Evolutionary conservation across 1,140 invertebrate genomes (phyloP).

Genomic region (Drosophila auraria): DNA sequence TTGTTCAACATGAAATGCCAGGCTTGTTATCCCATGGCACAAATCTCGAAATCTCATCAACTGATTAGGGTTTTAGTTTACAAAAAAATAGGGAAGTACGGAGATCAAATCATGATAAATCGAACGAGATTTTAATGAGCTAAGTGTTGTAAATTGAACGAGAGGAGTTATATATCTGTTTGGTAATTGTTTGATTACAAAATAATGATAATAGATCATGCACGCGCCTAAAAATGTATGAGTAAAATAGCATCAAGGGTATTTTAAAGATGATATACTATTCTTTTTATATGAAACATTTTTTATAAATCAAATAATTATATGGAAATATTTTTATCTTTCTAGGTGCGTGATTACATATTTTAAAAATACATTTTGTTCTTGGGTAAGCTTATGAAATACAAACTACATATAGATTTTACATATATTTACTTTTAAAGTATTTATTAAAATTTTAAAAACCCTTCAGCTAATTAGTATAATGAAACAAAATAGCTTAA

Average conservation of each 20-base stretch:
- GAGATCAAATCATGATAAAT: constrained; percentile 7
- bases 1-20: constrained; percentile 36
- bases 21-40: constrained; percentile 22
- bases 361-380: background rate
- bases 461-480: too few species aligned
- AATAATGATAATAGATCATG: background rate
- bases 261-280: too few species aligned
- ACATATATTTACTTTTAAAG: too few species aligned
- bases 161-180: background rate
- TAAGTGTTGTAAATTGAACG: constrained; percentile 1
- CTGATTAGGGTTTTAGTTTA: constrained; percentile 43
- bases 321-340: background rate
- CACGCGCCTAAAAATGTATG: too few species aligned
- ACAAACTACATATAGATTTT: too few species aligned
- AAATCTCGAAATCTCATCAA: constrained; percentile 50
- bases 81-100: background rate
- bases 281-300: too few species aligned
- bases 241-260: too few species aligned
- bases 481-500: background rate
- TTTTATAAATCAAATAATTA: background rate
- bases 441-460: too few species aligned
- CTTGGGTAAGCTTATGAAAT: background rate
- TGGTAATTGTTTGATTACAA: background rate
- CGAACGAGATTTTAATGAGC: constrained; percentile 16
- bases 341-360: background rate